Percentiles rank a stretch among this genome's conserved stretches.
phyloP scores from a whole-genome alignment of 2,113 vertebrate species.

The Tapirus terrestris region DNA sequence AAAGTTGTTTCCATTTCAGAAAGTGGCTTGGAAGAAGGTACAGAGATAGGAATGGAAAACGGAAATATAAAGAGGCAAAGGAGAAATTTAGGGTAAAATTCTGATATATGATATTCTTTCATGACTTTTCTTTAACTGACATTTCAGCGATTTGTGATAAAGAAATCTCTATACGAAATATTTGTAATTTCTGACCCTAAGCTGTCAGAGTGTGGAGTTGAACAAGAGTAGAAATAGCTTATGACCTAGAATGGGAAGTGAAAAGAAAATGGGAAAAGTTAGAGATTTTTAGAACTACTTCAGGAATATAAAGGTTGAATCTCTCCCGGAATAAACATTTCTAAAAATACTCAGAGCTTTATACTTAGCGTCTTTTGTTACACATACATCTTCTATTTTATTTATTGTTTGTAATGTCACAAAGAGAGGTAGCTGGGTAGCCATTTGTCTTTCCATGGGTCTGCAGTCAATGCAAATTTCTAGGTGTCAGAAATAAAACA shows the following conservation, averaged over 20 bases:
- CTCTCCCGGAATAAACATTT: conserved; percentile 31
- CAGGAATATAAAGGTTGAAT: conserved; percentile 9
- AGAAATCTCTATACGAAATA: neutral
- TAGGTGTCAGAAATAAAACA: conserved; percentile 15
- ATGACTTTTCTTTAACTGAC: conserved; percentile 19
- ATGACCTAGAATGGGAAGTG: neutral
- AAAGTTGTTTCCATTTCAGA: conserved; percentile 5
- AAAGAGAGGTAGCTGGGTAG: neutral
- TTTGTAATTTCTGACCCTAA: conserved; percentile 37
- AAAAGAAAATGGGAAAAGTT: neutral
- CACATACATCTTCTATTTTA: neutral
- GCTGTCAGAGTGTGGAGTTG: conserved; percentile 12
- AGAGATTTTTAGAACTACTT: neutral
- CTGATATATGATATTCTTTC: neutral
- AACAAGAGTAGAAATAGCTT: conserved; percentile 25
- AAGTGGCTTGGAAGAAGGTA: neutral
- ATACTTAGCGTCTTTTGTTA: neutral
- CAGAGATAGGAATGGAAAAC: neutral
- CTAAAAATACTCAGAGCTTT: conserved; percentile 15
- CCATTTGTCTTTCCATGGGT: neutral
- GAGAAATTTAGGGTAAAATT: conserved; percentile 43
- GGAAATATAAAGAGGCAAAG: neutral
- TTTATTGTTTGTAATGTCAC: neutral
- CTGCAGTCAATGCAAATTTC: neutral
- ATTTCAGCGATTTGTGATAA: conserved; percentile 34